Conservation (phyloP, 2,113 vertebrate genomes). For the Tetraodon nigroviridis region DNA sequence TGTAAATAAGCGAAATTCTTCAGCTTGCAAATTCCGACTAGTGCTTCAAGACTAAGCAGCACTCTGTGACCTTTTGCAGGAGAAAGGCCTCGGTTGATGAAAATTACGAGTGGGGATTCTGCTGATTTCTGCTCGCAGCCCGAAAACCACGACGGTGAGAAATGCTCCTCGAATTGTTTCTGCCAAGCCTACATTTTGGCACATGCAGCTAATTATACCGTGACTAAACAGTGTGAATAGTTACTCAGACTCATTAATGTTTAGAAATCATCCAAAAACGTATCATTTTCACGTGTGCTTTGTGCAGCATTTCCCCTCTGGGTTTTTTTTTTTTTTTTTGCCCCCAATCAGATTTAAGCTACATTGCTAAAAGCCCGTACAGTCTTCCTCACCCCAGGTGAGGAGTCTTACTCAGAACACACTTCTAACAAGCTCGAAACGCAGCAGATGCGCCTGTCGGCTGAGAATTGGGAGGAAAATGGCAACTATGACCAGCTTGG, state of each 20-base stretch:
- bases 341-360: too few relatives aligned
- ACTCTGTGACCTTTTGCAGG: constrained; percentile 40
- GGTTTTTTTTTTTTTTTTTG: too few relatives aligned
- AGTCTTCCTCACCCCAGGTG: not conserved
- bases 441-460: not conserved
- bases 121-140: constrained; percentile 53
- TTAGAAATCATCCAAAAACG: not conserved
- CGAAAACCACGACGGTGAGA: constrained; percentile 45
- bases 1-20: too few relatives aligned
- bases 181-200: not conserved
- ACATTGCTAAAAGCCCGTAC: not conserved
- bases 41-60: constrained; percentile 5
- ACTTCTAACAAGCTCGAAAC: not conserved
- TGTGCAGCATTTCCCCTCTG: too few relatives aligned
- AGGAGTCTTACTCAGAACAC: not conserved
- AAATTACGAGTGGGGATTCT: constrained; percentile 78
- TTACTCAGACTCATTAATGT: not conserved
- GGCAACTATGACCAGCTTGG: not conserved
- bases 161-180: constrained; percentile 1
- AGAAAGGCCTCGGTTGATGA: constrained; percentile 74
- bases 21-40: not conserved
- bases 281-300: not conserved
- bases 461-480: too few relatives aligned
- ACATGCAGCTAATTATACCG: not conserved
- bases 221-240: not conserved